A percentile compares a stretch with the other conserved stretches of the same genome.
Conservation (phyloP, 2,113 vertebrate species). For the Sceloporus tristichus region DNA sequence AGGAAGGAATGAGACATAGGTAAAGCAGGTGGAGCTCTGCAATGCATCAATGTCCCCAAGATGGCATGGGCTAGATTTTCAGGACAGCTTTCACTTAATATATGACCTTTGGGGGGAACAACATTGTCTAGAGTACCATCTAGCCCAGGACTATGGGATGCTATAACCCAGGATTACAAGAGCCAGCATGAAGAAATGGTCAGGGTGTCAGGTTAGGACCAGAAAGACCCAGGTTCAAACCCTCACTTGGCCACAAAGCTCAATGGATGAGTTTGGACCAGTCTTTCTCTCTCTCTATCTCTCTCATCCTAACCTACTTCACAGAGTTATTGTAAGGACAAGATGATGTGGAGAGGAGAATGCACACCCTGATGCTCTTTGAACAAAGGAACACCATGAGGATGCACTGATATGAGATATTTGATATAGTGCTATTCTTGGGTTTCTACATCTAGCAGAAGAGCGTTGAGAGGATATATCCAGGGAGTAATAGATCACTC, state of each 20-base stretch:
- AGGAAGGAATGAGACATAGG: too few species aligned
- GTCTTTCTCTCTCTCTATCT: too few species aligned
- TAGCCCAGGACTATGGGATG: too few species aligned
- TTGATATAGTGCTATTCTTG: not conserved
- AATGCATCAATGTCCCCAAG: too few species aligned
- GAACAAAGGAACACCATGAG: not conserved
- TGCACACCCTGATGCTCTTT: not conserved
- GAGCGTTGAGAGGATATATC: not conserved
- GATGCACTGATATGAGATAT: not conserved
- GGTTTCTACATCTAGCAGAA: not conserved
- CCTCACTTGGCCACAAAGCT: not conserved
- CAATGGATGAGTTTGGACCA: not conserved
- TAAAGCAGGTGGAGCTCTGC: too few species aligned
- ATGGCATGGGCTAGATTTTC: too few species aligned
- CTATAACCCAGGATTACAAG: not conserved
- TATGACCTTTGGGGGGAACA: too few species aligned
- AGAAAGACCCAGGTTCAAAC: not conserved
- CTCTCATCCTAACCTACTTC: too few species aligned
- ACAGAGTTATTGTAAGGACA: too few species aligned
- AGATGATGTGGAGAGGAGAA: too few species aligned
- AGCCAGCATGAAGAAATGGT: not conserved
- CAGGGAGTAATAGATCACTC: not conserved
- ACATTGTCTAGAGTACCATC: too few species aligned
- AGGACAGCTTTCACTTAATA: too few species aligned
- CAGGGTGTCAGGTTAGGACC: not conserved